Evolutionary conservation across 2,113 vertebrate genomes (phyloP).

Genomic region (Leucoraja erinaceus): DNA sequence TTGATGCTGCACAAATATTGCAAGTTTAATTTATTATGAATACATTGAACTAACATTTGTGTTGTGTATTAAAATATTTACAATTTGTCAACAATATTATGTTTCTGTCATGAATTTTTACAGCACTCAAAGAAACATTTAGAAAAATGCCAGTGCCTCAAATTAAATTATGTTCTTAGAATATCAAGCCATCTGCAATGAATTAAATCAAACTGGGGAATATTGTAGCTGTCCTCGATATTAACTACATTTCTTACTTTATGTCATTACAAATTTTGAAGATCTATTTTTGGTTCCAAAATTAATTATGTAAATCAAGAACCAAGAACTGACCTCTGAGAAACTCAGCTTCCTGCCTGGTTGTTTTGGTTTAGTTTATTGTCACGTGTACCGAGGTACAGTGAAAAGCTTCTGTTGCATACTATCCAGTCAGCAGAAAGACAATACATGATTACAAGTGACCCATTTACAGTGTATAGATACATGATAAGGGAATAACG

Average conservation of each 20-base stretch:
- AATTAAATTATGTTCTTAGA: not conserved
- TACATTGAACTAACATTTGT: not conserved
- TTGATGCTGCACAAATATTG: not conserved
- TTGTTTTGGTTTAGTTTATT: too few species aligned
- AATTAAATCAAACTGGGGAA: too few species aligned
- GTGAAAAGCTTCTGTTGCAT: too few species aligned
- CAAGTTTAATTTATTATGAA: not conserved
- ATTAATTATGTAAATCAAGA: too few species aligned
- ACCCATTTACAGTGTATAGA: too few species aligned
- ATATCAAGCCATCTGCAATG: not conserved
- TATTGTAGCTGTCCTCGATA: too few species aligned
- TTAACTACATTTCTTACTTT: not conserved
- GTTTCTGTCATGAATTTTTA: not conserved
- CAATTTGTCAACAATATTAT: not conserved
- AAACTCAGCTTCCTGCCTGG: not conserved
- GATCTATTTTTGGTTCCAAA: too few species aligned
- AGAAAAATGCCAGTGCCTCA: not conserved
- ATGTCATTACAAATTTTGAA: not conserved
- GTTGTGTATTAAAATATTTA: not conserved
- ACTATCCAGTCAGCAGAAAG: too few species aligned
- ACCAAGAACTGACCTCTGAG: not conserved
- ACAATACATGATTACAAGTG: too few species aligned
- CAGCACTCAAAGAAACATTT: not conserved
- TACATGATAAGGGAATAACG: too few species aligned
- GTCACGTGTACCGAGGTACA: too few species aligned